A percentile compares a stretch with the other conserved stretches of the same genome.
These are phyloP conservation scores for Spodoptera littoralis DNA, from an alignment of 2,888 invertebrate species.

Conservation along the genomic window DNA sequence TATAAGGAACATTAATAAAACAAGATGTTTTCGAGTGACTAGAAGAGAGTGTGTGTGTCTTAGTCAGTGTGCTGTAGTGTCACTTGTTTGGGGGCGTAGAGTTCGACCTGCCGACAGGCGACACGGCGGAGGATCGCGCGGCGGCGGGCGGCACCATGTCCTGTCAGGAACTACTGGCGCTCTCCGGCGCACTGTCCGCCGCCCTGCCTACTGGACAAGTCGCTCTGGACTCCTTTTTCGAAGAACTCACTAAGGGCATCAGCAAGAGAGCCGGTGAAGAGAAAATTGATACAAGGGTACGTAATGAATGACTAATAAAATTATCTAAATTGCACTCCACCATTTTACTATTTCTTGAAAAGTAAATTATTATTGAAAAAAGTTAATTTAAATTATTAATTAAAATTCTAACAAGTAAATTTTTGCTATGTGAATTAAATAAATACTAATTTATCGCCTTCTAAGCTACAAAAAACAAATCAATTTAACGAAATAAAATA, in stretches of 20 bases:
- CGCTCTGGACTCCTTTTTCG: slow-evolving; percentile 94
- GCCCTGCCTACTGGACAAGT: slow-evolving; percentile 96
- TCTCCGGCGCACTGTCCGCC: slow-evolving; percentile 97
- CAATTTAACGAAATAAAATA: too few relatives aligned
- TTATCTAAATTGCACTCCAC: too few relatives aligned
- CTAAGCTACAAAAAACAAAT: not conserved
- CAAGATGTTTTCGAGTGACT: slow-evolving; percentile 57
- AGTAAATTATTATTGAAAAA: too few relatives aligned
- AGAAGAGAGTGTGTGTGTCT: slow-evolving; percentile 26
- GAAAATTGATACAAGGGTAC: slow-evolving; percentile 79
- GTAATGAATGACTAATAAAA: not conserved
- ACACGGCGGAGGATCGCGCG: slow-evolving; percentile 80
- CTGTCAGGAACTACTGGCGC: slow-evolving; percentile 96
- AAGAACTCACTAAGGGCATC: slow-evolving; percentile 93
- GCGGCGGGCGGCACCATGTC: slow-evolving; percentile 91
- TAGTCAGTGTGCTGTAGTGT: slow-evolving; percentile 66
- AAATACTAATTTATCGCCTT: not conserved
- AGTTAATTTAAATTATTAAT: too few relatives aligned
- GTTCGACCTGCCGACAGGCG: slow-evolving; percentile 87
- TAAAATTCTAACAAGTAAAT: too few relatives aligned
- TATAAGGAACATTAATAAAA: not conserved
- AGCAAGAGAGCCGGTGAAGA: slow-evolving; percentile 85
- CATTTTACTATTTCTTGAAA: too few relatives aligned
- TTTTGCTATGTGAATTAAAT: too few relatives aligned
- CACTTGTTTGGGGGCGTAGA: slow-evolving; percentile 75